Evolutionary conservation across 2,113 vertebrate species (phyloP).

Genomic region (Axis porcinus): DNA sequence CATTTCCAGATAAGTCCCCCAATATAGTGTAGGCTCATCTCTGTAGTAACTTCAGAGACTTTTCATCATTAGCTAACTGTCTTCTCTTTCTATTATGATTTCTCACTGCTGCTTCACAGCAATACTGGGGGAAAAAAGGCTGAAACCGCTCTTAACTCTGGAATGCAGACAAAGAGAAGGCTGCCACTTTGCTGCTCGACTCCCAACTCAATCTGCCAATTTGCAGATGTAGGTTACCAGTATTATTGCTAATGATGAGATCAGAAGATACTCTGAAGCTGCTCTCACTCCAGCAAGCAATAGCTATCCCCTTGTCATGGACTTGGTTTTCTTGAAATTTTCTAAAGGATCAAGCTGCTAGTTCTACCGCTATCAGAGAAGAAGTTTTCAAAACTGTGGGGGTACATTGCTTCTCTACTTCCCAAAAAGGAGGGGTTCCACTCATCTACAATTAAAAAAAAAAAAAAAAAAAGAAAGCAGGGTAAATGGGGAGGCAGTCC

Average conservation of each 20-base stretch:
- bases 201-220: conserved; percentile 44
- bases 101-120: background rate
- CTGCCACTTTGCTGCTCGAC: conserved; percentile 31
- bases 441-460: conserved; percentile 42
- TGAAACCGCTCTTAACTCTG: conserved; percentile 10
- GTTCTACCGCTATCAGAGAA: conserved; percentile 62
- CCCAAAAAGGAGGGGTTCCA: conserved; percentile 38
- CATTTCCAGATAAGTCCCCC: background rate
- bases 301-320: conserved; percentile 1
- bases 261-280: conserved; percentile 52
- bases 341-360: conserved; percentile 70
- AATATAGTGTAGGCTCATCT: background rate
- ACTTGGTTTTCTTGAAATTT: conserved; percentile 43
- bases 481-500: conserved; percentile 43
- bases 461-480: background rate
- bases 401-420: conserved; percentile 45
- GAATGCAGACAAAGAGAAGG: conserved; percentile 23
- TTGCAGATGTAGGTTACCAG: conserved; percentile 64
- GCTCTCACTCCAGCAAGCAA: conserved; percentile 32
- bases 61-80: conserved; percentile 28
- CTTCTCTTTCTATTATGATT: conserved; percentile 24
- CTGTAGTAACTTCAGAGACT: background rate
- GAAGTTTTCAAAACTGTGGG: conserved; percentile 48
- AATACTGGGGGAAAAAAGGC: background rate
- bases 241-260: conserved; percentile 60